These are phyloP conservation scores for Syngnathus typhle DNA, from an alignment of 2,113 vertebrate species.

Conservation along the genomic window DNA sequence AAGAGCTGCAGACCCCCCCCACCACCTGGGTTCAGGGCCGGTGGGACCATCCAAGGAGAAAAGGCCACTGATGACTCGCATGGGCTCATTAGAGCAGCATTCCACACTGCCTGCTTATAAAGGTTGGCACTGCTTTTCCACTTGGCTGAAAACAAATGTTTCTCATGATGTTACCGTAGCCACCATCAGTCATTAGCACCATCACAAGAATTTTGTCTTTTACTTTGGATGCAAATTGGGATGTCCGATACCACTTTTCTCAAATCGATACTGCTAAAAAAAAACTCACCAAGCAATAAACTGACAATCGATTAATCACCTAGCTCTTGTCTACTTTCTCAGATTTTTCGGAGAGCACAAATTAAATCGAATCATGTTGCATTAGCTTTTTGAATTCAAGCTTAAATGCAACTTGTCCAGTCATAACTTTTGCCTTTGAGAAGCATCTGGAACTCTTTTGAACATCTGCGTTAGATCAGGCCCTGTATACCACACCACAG, in stretches of 20 bases:
- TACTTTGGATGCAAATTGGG: background rate
- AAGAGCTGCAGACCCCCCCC: constrained; percentile 37
- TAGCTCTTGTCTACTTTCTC: too few species aligned
- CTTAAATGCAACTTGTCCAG: too few species aligned
- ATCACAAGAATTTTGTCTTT: background rate
- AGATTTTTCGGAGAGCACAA: too few species aligned
- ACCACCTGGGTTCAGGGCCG: constrained; percentile 32
- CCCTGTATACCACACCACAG: constrained; percentile 33
- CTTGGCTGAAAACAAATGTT: too few species aligned
- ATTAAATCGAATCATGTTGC: too few species aligned
- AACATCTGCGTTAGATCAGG: constrained; percentile 56
- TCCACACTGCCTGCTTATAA: constrained; percentile 6
- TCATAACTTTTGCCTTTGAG: constrained; percentile 30
- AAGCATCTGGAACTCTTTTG: constrained; percentile 61
- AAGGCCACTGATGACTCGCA: constrained; percentile 10
- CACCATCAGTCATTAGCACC: background rate
- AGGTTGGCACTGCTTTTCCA: background rate
- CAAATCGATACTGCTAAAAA: too few species aligned
- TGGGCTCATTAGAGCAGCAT: background rate
- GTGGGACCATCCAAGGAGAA: constrained; percentile 11
- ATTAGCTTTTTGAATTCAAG: too few species aligned
- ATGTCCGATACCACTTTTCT: too few species aligned
- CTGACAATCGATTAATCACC: too few species aligned
- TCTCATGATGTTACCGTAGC: background rate
- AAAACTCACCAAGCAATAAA: too few species aligned